Conservation (phyloP, 2,113 vertebrate species). For the Ahaetulla prasina region DNA sequence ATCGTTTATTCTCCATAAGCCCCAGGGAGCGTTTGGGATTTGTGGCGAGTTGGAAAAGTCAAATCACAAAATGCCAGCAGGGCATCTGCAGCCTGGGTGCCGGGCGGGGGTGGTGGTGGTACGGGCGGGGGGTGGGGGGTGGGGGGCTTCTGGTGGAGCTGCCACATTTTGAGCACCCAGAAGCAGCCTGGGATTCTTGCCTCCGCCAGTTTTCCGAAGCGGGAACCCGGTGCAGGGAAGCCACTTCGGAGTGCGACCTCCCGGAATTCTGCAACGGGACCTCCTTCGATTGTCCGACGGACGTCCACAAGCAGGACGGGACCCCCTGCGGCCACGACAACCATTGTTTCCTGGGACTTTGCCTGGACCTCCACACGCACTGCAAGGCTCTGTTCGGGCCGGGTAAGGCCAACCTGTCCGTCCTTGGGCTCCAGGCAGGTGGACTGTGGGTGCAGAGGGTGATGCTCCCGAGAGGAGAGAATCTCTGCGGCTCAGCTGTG, state of each 20-base stretch:
- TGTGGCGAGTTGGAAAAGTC: background rate
- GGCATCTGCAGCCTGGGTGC: rapidly evolving
- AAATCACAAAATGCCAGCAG: background rate
- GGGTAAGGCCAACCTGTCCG: background rate
- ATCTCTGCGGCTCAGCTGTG: too few species aligned
- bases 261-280: background rate
- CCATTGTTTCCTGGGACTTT: background rate
- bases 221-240: background rate
- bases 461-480: too few species aligned
- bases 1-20: too few species aligned
- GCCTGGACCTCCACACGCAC: background rate
- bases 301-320: background rate
- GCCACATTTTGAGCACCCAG: background rate
- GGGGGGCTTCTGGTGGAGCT: background rate
- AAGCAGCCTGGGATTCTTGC: background rate
- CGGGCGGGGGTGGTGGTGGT: rapidly evolving
- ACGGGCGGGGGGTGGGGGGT: too few species aligned
- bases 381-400: background rate
- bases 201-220: background rate
- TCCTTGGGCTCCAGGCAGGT: background rate
- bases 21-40: too few species aligned
- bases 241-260: background rate
- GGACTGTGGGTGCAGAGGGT: rapidly evolving
- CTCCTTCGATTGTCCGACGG: background rate
- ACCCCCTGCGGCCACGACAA: background rate